phyloP scores from a whole-genome alignment of 2,888 invertebrate genomes.

The Sialis lutaria region DNA sequence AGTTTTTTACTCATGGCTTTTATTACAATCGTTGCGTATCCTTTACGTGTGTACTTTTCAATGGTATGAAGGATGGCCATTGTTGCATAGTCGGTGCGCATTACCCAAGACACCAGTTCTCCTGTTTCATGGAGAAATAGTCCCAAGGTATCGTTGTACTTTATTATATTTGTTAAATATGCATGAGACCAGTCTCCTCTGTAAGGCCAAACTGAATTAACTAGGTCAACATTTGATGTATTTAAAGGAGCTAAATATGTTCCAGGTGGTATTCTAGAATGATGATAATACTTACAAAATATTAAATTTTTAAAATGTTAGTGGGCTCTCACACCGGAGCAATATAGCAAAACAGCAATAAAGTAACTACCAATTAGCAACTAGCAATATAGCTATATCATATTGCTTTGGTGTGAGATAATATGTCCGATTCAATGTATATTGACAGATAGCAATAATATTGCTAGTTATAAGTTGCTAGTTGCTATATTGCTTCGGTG shows the following conservation, averaged over 20 bases:
- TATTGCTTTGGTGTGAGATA: too few relatives aligned
- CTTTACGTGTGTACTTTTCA: conserved; percentile 13
- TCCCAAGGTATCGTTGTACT: conserved; percentile 14
- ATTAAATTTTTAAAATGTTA: too few relatives aligned
- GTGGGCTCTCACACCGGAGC: too few relatives aligned
- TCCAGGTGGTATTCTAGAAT: conserved; percentile 13
- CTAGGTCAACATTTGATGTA: conserved; percentile 11
- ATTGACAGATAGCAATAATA: too few relatives aligned
- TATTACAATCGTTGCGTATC: conserved; percentile 15
- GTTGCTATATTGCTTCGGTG: too few relatives aligned
- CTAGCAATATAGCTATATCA: too few relatives aligned
- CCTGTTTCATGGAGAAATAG: conserved; percentile 14
- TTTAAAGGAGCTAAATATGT: conserved; percentile 13
- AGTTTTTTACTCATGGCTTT: conserved; percentile 13
- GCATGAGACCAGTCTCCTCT: conserved; percentile 11
- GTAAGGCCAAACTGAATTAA: conserved; percentile 15
- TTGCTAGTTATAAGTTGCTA: too few relatives aligned
- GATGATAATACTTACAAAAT: too few relatives aligned
- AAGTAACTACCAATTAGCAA: too few relatives aligned
- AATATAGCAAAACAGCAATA: too few relatives aligned
- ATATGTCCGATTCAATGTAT: too few relatives aligned
- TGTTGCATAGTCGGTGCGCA: conserved; percentile 14
- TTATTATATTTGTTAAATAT: conserved; percentile 10
- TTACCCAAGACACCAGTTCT: conserved; percentile 15
- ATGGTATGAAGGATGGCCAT: conserved; percentile 15